Evolutionary conservation across 2,797 vertebrate species (phyloP).

Genomic region (Aphelocoma californica): DNA sequence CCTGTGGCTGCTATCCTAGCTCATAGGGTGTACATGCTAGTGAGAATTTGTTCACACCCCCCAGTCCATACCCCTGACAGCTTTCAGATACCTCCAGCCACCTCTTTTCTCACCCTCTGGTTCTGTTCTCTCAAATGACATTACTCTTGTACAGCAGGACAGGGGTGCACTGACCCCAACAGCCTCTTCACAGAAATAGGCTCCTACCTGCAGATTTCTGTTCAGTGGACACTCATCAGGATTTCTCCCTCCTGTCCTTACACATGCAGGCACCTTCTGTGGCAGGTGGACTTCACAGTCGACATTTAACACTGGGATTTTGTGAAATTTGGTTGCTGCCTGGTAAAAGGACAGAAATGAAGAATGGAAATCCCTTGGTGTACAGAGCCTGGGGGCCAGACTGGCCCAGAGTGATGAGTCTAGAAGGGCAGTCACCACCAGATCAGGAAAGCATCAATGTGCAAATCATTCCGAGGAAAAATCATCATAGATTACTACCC

Average conservation of each 20-base stretch:
- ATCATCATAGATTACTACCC: not conserved
- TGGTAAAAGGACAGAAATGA: not conserved
- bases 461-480: not conserved
- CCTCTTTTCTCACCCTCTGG: not conserved
- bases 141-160: not conserved
- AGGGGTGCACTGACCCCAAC: not conserved
- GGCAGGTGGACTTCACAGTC: not conserved
- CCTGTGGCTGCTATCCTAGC: not conserved
- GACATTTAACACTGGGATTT: not conserved
- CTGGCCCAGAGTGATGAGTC: not conserved
- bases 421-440: not conserved
- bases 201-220: not conserved
- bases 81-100: not conserved
- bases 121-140: not conserved
- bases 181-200: not conserved
- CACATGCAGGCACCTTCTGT: not conserved
- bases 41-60: not conserved
- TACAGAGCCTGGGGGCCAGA: not conserved
- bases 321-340: not conserved
- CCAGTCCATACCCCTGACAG: not conserved
- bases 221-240: not conserved
- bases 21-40: not conserved
- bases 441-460: not conserved
- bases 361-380: not conserved
- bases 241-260: not conserved